phyloP scores from a whole-genome alignment of 2,888 invertebrate genomes.

The Polymixis flavicincta region DNA sequence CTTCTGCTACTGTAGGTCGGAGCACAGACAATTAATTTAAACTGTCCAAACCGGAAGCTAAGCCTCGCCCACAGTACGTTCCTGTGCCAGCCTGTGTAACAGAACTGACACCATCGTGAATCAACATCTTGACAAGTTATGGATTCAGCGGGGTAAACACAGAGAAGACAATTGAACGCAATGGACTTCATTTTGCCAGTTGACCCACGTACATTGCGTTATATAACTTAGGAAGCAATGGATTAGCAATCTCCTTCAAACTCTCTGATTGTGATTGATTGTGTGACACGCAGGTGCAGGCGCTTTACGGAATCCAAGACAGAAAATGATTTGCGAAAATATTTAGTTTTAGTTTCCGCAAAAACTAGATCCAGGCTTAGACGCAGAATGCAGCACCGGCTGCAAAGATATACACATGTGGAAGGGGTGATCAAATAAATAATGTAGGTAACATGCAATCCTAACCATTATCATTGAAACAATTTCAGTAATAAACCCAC shows the following conservation, averaged over 20 bases:
- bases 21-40: conserved; percentile 21
- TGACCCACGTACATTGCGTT: too few species aligned
- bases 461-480: not conserved
- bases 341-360: not conserved
- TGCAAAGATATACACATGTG: not conserved
- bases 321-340: not conserved
- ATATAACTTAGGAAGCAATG: too few species aligned
- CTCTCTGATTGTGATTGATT: too few species aligned
- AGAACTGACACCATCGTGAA: not conserved
- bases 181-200: too few species aligned
- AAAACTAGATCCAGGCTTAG: not conserved
- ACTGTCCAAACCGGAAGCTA: conserved; percentile 13
- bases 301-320: not conserved
- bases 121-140: too few species aligned
- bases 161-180: too few species aligned
- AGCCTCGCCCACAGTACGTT: conserved; percentile 17
- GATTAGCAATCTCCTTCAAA: too few species aligned
- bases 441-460: not conserved
- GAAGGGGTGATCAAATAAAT: not conserved
- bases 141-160: too few species aligned
- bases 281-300: too few species aligned
- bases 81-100: not conserved
- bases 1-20: not conserved
- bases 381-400: not conserved
- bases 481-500: not conserved